Base-by-base conservation (phyloP, 2,888 invertebrate genomes). In the Mellilla xanthometata region DNA sequence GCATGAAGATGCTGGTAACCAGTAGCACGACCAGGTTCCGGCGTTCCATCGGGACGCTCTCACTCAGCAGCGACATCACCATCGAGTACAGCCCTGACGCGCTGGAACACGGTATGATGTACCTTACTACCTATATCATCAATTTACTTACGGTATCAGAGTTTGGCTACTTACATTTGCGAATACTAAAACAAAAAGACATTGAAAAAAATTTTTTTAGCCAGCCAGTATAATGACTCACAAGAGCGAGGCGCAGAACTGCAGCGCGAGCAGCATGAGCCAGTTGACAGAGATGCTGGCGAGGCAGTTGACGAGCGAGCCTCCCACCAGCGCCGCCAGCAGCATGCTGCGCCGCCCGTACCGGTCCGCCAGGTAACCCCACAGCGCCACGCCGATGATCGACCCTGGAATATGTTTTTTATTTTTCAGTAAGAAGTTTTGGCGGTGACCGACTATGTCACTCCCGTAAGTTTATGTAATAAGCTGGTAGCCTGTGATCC, bases 361-460 rank as follows among this genome's bases (percentile, higher is more conserved):
- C 0, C 72, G 76, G 56, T 88, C 87, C 0, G 78, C 81, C 19
- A 85, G 50, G 57, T 81, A 84, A 6, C 87, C 86, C 81, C 86
- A 83, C 15, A 78, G 7, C 1, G 76, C 42, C 0, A 71, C 71
- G 0, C 86, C 86, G 0, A 83, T 11, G 12, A 76, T 65, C 2
- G 76, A 56, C 0, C 82, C 85, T 84, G 58, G 2, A 51, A 57
- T 7, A 12, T 23, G n/a, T n/a, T n/a, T n/a, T n/a, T n/a, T n/a
- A n/a, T n/a, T n/a, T n/a, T n/a, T n/a, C n/a, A n/a, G n/a, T n/a
- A n/a, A n/a, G n/a, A n/a, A n/a, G n/a, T n/a, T n/a, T n/a, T n/a
- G n/a, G n/a, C n/a, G n/a, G n/a, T n/a, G n/a, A n/a, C n/a, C n/a
- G n/a, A n/a, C n/a, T n/a, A n/a, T n/a, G n/a, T n/a, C n/a, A n/a